These are phyloP conservation scores for Chanos chanos DNA, from an alignment of 2,797 vertebrate species.

Conservation along the genomic window DNA sequence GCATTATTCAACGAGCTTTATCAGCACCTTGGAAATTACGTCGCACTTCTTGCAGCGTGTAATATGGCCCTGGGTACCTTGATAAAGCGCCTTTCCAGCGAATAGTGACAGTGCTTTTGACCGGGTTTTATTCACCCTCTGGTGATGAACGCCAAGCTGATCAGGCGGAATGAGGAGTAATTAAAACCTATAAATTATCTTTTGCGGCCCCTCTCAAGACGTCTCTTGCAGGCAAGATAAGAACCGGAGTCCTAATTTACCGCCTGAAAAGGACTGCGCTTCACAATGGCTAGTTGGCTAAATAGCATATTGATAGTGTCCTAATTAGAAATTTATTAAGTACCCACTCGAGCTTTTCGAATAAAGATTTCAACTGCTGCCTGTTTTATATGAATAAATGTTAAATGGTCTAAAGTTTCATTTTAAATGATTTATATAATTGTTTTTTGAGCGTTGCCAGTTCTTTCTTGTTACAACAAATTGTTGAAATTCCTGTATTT, in stretches of 20 bases:
- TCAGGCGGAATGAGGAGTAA: conserved; percentile 98
- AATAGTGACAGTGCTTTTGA: conserved; percentile 91
- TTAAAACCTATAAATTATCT: conserved; percentile 99
- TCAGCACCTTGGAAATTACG: conserved; percentile 97
- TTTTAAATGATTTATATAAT: conserved; percentile 40
- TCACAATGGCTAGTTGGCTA: conserved; percentile 89
- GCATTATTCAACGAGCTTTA: conserved; percentile 97
- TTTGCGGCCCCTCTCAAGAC: conserved; percentile 82
- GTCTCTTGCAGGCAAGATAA: conserved; percentile 91
- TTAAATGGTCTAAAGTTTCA: background rate
- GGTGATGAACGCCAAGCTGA: conserved; percentile 92
- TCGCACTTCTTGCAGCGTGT: conserved; percentile 77
- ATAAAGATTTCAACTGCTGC: conserved; percentile 95
- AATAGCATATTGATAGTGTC: conserved; percentile 95
- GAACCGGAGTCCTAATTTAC: conserved; percentile 83
- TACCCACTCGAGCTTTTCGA: conserved; percentile 83
- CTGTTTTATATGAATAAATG: conserved; percentile 85
- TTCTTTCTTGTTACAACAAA: background rate
- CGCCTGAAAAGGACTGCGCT: conserved; percentile 80
- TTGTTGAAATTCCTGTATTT: too few relatives aligned
- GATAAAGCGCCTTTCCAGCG: conserved; percentile 97
- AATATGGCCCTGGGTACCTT: conserved; percentile 86
- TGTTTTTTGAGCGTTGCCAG: background rate
- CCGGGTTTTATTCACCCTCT: conserved; percentile 87
- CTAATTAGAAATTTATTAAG: conserved; percentile 99